phyloP scores from a whole-genome alignment of 2,797 vertebrate genomes.

The Acrocephalus scirpaceus region DNA sequence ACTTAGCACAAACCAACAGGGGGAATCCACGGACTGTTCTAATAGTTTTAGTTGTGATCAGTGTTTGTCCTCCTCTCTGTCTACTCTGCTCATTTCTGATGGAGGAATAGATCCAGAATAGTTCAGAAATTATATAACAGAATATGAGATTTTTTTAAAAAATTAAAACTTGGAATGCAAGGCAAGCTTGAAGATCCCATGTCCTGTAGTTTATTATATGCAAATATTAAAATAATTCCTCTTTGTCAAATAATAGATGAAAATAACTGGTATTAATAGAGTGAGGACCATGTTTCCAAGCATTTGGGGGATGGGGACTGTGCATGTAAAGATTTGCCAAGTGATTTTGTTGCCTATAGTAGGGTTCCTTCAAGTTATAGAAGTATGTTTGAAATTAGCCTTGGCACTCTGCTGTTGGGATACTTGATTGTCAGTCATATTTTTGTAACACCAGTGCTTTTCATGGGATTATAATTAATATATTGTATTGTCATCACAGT shows the following conservation, averaged over 20 bases:
- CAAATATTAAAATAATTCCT: background rate
- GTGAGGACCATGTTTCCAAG: background rate
- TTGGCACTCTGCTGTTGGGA: background rate
- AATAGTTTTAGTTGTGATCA: background rate
- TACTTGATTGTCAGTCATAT: background rate
- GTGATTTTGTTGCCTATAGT: background rate
- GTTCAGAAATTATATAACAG: background rate
- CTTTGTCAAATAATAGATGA: background rate
- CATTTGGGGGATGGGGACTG: accelerated
- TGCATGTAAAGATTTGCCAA: background rate
- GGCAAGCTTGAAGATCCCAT: background rate
- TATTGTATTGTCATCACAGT: background rate
- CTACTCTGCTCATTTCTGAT: background rate
- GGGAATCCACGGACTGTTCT: background rate
- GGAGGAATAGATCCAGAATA: background rate
- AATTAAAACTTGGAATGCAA: background rate
- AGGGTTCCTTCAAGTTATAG: background rate
- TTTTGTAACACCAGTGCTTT: background rate
- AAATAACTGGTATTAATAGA: background rate
- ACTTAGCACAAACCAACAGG: background rate
- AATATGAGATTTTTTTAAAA: background rate
- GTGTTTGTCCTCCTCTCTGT: background rate
- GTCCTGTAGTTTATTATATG: background rate
- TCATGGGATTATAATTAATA: background rate
- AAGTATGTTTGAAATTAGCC: background rate